A percentile compares a stretch with the other conserved stretches of the same genome.
Conservation (phyloP, 1,140 invertebrate species). For the Cydia splendana region DNA sequence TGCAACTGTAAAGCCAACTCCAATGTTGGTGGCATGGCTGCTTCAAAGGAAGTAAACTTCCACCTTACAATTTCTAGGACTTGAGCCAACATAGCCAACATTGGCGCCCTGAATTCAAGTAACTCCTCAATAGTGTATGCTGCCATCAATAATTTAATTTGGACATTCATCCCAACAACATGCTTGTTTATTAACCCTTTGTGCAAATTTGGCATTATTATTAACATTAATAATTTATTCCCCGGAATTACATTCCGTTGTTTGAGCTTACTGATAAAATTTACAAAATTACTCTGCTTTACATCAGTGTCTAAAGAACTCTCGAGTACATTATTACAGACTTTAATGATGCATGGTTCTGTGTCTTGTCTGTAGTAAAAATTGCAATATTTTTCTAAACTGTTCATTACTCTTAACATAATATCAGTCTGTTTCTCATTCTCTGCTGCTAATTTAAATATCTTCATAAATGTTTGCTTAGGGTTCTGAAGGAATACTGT, state of each 20-base stretch:
- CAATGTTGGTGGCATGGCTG: slow-evolving; percentile 47
- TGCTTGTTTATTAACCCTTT: slow-evolving; percentile 54
- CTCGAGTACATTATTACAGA: slow-evolving; percentile 50
- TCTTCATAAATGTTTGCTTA: slow-evolving; percentile 53
- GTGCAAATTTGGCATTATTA: slow-evolving; percentile 69
- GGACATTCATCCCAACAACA: slow-evolving; percentile 50
- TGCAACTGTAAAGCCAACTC: slow-evolving; percentile 55
- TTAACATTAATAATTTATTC: slow-evolving; percentile 57
- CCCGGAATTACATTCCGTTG: slow-evolving; percentile 48
- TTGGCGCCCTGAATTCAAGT: slow-evolving; percentile 60
- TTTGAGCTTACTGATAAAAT: slow-evolving; percentile 58
- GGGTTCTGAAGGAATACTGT: slow-evolving; percentile 66
- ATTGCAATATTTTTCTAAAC: slow-evolving; percentile 57
- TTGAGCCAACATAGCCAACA: slow-evolving; percentile 66
- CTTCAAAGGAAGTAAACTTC: slow-evolving; percentile 59
- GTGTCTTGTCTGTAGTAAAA: slow-evolving; percentile 64
- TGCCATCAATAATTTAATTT: slow-evolving; percentile 52
- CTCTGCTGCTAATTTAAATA: slow-evolving; percentile 60
- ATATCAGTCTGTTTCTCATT: slow-evolving; percentile 60
- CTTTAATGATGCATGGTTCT: slow-evolving; percentile 55
- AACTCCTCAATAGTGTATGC: slow-evolving; percentile 54
- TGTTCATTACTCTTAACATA: slow-evolving; percentile 59
- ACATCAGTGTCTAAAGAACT: slow-evolving; percentile 46
- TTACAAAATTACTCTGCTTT: slow-evolving; percentile 55
- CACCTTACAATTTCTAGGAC: slow-evolving; percentile 59